A percentile compares a stretch with the other conserved stretches of the same genome.
These are phyloP conservation scores for Drepana falcataria DNA, from an alignment of 2,888 invertebrate genomes.

Conservation along the genomic window DNA sequence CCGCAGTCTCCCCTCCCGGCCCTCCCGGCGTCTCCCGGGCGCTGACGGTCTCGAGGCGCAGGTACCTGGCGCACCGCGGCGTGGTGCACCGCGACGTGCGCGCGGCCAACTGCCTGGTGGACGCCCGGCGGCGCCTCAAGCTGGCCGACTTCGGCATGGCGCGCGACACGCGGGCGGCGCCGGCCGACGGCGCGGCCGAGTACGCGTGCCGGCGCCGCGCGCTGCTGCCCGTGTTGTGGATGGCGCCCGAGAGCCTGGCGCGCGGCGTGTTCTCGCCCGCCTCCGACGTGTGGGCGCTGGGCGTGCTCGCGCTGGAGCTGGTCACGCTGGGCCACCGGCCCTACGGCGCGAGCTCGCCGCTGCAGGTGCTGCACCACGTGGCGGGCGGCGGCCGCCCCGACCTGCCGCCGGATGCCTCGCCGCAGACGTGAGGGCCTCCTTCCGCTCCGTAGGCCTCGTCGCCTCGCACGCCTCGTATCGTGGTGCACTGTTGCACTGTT, in stretches of 20 bases:
- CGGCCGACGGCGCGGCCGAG: slow-evolving; percentile 86
- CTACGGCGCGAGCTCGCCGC: slow-evolving; percentile 86
- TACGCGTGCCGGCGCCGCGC: slow-evolving; percentile 90
- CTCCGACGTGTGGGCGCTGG: slow-evolving; percentile 93
- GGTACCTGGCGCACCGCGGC: slow-evolving; percentile 86
- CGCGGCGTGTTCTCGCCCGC: slow-evolving; percentile 88
- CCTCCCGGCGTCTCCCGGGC: slow-evolving; percentile 34
- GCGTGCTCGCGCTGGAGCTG: slow-evolving; percentile 89
- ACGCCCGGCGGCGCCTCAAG: slow-evolving; percentile 84
- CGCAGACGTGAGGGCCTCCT: slow-evolving; percentile 31
- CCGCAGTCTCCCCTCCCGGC: slow-evolving; percentile 76
- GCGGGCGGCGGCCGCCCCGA: slow-evolving; percentile 81
- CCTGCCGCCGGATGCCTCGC: slow-evolving; percentile 79
- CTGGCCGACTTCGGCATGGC: slow-evolving; percentile 94
- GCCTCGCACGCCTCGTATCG: no score
- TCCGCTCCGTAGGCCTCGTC: no score
- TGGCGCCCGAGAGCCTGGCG: slow-evolving; percentile 92
- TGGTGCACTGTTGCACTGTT: no score
- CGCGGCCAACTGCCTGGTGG: slow-evolving; percentile 88
- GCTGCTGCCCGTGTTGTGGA: slow-evolving; percentile 92
- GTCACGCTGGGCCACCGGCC: slow-evolving; percentile 94
- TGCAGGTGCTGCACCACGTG: slow-evolving; percentile 79
- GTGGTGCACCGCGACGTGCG: slow-evolving; percentile 92
- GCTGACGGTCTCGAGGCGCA: slow-evolving; percentile 18
- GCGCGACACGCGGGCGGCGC: slow-evolving; percentile 84